Percentiles rank a stretch among this genome's conserved stretches.
These are phyloP conservation scores for Drosophila leonis DNA, from an alignment of 2,888 invertebrate genomes.

Conservation along the genomic window DNA sequence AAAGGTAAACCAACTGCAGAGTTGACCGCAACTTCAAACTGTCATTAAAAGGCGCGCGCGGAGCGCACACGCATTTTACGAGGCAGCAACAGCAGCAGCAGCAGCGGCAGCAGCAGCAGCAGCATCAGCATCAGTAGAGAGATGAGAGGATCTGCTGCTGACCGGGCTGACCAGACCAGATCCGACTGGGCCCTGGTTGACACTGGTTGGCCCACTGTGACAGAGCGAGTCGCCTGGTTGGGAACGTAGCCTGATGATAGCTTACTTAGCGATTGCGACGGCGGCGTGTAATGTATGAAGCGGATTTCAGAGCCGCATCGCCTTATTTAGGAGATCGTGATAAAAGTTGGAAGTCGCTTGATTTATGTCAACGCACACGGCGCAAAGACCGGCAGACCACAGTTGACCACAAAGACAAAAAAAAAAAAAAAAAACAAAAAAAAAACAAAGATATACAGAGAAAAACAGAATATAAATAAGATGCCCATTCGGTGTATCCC, in stretches of 20 bases:
- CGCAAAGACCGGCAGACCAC: slow-evolving; percentile 47
- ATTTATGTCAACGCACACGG: slow-evolving; percentile 83
- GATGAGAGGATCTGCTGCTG: slow-evolving; percentile 25
- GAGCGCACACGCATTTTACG: slow-evolving; percentile 81
- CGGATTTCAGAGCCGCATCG: slow-evolving; percentile 80
- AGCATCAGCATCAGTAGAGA: background rate
- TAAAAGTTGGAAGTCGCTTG: slow-evolving; percentile 85
- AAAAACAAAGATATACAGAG: background rate
- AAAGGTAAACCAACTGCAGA: slow-evolving; percentile 37
- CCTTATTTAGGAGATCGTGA: slow-evolving; percentile 85
- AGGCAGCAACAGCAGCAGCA: slow-evolving; percentile 48
- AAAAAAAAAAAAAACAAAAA: background rate
- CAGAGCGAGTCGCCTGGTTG: slow-evolving; percentile 42
- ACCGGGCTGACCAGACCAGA: slow-evolving; percentile 31
- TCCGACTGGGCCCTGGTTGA: slow-evolving; percentile 45
- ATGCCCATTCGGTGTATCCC: slow-evolving; percentile 34
- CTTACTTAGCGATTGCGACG: slow-evolving; percentile 82
- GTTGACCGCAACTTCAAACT: slow-evolving; percentile 62
- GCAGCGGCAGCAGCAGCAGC: slow-evolving; percentile 3
- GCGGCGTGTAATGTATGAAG: slow-evolving; percentile 74
- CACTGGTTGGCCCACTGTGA: slow-evolving; percentile 73
- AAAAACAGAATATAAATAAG: slow-evolving; percentile 29
- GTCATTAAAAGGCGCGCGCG: slow-evolving; percentile 82
- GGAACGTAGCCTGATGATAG: slow-evolving; percentile 78
- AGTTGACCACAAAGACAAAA: slow-evolving; percentile 33